phyloP scores from a whole-genome alignment of 2,113 vertebrate species.

The Burhinus bistriatus region DNA sequence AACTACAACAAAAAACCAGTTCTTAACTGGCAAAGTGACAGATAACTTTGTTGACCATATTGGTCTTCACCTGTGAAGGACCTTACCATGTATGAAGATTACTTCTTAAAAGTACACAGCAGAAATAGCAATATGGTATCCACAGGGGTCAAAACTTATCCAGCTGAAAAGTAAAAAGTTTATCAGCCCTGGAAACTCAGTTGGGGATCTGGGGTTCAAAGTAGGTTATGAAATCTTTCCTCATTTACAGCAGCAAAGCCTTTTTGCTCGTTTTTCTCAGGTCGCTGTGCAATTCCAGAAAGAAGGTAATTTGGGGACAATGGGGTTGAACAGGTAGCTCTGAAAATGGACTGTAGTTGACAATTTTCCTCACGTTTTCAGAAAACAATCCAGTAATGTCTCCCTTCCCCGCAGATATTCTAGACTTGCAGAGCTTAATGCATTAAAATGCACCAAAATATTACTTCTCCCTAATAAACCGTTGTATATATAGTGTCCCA shows the following conservation, averaged over 20 bases:
- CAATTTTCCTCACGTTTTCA: background rate
- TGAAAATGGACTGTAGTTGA: background rate
- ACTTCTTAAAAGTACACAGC: background rate
- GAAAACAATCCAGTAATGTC: background rate
- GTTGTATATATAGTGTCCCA: background rate
- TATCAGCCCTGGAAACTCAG: background rate
- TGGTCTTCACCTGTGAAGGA: background rate
- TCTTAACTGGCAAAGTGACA: background rate
- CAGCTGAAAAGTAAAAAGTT: background rate
- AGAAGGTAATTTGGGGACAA: background rate
- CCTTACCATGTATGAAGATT: background rate
- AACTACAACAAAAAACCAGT: rapidly evolving
- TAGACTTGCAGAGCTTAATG: background rate
- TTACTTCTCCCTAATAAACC: background rate
- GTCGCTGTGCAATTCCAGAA: background rate
- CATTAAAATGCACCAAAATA: background rate
- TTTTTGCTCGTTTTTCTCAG: background rate
- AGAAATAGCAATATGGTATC: background rate
- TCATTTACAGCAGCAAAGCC: background rate
- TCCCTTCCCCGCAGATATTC: background rate
- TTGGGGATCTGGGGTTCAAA: background rate
- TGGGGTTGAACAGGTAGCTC: background rate
- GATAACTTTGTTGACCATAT: background rate
- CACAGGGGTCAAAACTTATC: background rate
- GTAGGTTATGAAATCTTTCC: background rate